phyloP scores from a whole-genome alignment of 2,113 vertebrate genomes.

The Phaethon lepturus region DNA sequence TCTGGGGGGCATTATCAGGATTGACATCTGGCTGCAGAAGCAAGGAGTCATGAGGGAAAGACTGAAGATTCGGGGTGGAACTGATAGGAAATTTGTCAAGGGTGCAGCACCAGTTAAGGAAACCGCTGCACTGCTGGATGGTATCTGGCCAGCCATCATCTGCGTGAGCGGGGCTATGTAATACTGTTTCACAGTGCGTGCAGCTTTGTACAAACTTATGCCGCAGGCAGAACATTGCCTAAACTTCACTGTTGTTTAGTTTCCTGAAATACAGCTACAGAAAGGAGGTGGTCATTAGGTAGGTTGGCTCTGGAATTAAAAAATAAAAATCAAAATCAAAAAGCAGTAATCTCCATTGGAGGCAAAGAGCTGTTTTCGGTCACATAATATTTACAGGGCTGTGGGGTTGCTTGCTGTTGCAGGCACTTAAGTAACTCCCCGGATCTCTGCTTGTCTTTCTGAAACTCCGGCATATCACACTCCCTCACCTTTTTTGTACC shows the following conservation, averaged over 20 bases:
- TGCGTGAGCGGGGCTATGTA: not conserved
- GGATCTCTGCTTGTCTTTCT: not conserved
- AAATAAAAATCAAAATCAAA: too few relatives aligned
- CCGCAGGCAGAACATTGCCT: not conserved
- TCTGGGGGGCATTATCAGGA: not conserved
- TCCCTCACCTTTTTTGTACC: not conserved
- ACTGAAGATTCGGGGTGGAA: not conserved
- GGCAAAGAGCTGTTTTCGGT: not conserved
- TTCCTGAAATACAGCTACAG: not conserved
- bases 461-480: not conserved
- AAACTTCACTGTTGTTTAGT: not conserved
- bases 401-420: not conserved
- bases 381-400: not conserved
- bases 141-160: rapidly evolving
- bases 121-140: rapidly evolving
- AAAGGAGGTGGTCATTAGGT: not conserved
- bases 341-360: not conserved
- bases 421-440: not conserved
- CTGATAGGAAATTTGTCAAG: not conserved
- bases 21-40: not conserved
- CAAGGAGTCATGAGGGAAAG: not conserved
- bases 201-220: not conserved
- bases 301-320: not conserved
- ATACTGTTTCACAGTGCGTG: not conserved
- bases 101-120: not conserved